These are phyloP conservation scores for Harpalus rufipes DNA, from an alignment of 2,888 invertebrate genomes.

Conservation along the genomic window DNA sequence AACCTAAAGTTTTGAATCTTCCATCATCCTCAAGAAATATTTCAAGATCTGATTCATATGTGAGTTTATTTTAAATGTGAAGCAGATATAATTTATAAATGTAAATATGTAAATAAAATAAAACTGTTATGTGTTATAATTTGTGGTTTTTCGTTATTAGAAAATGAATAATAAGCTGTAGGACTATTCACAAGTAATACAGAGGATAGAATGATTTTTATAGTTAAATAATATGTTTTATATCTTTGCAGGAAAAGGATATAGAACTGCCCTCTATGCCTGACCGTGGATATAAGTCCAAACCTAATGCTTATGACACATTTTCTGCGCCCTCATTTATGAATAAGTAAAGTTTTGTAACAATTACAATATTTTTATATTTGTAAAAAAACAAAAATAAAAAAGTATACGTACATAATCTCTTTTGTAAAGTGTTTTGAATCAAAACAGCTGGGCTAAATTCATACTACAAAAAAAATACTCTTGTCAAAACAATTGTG, in stretches of 20 bases:
- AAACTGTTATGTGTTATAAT: not conserved
- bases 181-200: not conserved
- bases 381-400: too few relatives aligned
- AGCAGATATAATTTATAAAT: not conserved
- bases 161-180: not conserved
- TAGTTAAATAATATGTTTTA: not conserved
- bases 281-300: not conserved
- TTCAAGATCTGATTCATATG: not conserved
- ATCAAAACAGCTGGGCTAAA: too few relatives aligned
- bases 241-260: not conserved
- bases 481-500: too few relatives aligned
- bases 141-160: not conserved
- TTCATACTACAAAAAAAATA: too few relatives aligned
- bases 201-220: not conserved
- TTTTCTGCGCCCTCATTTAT: not conserved
- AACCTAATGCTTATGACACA: not conserved
- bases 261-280: not conserved
- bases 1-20: not conserved
- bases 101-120: constrained; percentile 1
- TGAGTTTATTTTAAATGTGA: not conserved
- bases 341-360: not conserved
- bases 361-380: too few relatives aligned
- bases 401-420: too few relatives aligned
- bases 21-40: not conserved
- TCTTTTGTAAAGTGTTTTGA: too few relatives aligned